Evolutionary conservation across 2,113 vertebrate genomes (phyloP), one percentile per base, ranked within the genome.

Genomic region (Nibea albiflora): DNA sequence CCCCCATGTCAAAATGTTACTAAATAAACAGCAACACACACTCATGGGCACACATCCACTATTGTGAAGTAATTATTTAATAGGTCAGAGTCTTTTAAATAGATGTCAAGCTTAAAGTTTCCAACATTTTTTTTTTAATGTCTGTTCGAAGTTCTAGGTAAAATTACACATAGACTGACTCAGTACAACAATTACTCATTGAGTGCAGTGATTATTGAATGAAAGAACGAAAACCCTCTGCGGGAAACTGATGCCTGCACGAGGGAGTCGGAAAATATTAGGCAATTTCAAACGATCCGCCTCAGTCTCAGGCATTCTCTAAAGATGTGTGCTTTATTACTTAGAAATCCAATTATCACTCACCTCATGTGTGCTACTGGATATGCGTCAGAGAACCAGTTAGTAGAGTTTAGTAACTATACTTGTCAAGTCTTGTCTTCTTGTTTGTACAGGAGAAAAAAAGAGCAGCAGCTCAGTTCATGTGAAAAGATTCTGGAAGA

Each of bases 261-360:
- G 75, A 84, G 47, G 61, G 39, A 31, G 49, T 19, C 46, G 67
- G 78, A 61, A 86, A 89, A 89, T 80, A 91, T 88, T 66, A 85
- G 57, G 71, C 70, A 61, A 81, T 90, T 77, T 78, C 64, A 64
- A 62, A 54, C 81, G 52, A 88, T 86, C 86, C 79, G 81, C 66
- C 15, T 81, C 50, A 50, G 73, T 66, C 20, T 52, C 39, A 53
- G 68, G 62, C 56, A 56, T 76, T 54, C 46, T 52, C n/a, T 76
- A 39, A 85, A 86, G 79, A 75, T 90, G 84, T 60, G 70, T 82
- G 49, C 63, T 90, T 88, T 81, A 85, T 73, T 70, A 63, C 67
- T n/a, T 69, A 57, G 8, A 66, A 76, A 71, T 14, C 52, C 20
- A 83, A 2, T 61, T 24, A 73, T 66, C n/a, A 44, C 16, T n/a